Base-by-base conservation (phyloP, 2,113 vertebrate genomes). In the Channa maculata region DNA sequence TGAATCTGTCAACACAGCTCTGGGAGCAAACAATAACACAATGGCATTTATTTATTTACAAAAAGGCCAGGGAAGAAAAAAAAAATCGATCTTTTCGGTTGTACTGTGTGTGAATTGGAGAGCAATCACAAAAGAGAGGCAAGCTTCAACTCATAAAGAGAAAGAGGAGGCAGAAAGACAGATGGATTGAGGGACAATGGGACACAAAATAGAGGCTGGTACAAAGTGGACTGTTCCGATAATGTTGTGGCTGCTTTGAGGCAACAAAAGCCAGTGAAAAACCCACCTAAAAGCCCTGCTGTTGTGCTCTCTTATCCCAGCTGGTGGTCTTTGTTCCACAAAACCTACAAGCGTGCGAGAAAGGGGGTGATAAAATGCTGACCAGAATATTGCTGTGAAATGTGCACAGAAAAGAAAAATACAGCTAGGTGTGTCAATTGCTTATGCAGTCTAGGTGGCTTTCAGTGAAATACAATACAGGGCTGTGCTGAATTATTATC, bases 271-370 rank as follows among this genome's bases (percentile, higher is more conserved):
- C 85, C 50, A 46, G 82, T 50, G 68, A 84, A 86, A 89, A 82
- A 81, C 24, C 80, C 80, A 85, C 64, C 85, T 83, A 75, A 90
- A 88, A 82, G 79, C 82, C 84, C 78, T 0, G 79, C 87, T 84
- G 82, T 57, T 70, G 68, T 71, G 79, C 84, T 72, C 86, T 80
- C 80, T 89, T 91, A 89, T 90, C 89, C 79, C 91, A 77, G 83
- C 84, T 80, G 89, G 86, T 60, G 85, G 88, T 73, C 88, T 59
- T 43, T 55, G 72, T 82, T 85, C 63, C 65, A 86, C 73, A 86
- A 75, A 83, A 78, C 64, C 71, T 88, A 73, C 55, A 62, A 83
- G 77, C 60, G 65, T 52, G 55, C 41, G 38, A 52, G 60, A 58
- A 75, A 37, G 65, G 44, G 37, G 70, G 57, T 1, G 65, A 65